Conservation (phyloP, 2,797 vertebrate species). For the Fundulus diaphanus region DNA sequence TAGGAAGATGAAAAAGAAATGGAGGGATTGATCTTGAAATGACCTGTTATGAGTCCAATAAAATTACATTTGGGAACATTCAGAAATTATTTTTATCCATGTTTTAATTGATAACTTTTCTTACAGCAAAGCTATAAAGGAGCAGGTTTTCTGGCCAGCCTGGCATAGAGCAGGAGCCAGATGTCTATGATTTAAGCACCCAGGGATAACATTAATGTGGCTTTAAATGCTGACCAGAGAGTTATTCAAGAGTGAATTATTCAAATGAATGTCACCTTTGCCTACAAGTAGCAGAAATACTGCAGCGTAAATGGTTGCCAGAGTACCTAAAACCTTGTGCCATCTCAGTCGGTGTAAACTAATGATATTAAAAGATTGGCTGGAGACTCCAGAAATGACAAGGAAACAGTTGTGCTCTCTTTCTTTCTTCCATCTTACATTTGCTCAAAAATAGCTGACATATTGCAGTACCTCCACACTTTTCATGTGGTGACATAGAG, state of each 20-base stretch:
- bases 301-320: constrained; percentile 26
- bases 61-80: background rate
- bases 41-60: background rate
- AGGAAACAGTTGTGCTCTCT: background rate
- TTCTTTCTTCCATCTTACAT: background rate
- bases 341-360: constrained; percentile 24
- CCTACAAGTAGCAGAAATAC: constrained; percentile 32
- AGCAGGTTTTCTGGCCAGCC: constrained; percentile 14
- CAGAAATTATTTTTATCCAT: background rate
- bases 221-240: constrained; percentile 53
- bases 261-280: constrained; percentile 50
- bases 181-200: constrained; percentile 36
- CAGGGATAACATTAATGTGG: constrained; percentile 38
- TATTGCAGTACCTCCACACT: background rate
- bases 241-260: constrained; percentile 37
- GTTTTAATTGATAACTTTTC: background rate
- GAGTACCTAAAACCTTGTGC: constrained; percentile 22
- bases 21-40: background rate
- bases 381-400: background rate
- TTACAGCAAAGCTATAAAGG: background rate
- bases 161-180: constrained; percentile 35
- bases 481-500: background rate
- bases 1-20: background rate
- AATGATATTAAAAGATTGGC: background rate
- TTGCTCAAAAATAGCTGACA: background rate